phyloP scores from a whole-genome alignment of 2,113 vertebrate genomes.

The Indicator maculatus region DNA sequence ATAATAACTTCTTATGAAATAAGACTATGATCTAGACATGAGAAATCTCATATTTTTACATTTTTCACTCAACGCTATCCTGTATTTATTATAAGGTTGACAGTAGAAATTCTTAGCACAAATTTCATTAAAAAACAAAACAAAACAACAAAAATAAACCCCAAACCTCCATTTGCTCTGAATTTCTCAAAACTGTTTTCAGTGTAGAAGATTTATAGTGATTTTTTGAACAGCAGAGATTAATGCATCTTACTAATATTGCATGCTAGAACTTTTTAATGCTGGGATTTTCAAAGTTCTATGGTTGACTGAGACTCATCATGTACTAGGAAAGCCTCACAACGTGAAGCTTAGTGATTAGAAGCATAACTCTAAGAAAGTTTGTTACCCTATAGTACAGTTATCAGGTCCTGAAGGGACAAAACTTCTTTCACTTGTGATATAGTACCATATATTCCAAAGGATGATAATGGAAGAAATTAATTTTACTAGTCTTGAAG shows the following conservation, averaged over 20 bases:
- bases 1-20: constrained; percentile 23
- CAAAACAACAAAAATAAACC: not conserved
- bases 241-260: not conserved
- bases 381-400: not conserved
- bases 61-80: not conserved
- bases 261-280: not conserved
- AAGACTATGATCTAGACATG: not conserved
- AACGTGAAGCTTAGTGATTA: not conserved
- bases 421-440: not conserved
- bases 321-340: not conserved
- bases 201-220: not conserved
- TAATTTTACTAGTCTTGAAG: not conserved
- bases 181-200: not conserved
- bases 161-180: not conserved
- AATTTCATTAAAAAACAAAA: not conserved
- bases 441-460: not conserved
- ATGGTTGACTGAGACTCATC: not conserved
- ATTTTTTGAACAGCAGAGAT: not conserved
- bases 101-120: not conserved
- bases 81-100: not conserved
- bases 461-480: not conserved
- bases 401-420: not conserved
- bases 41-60: constrained; percentile 18
- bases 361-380: not conserved
- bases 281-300: not conserved